Conservation (phyloP, 2,888 invertebrate species). For the Habrosyne pyritoides region DNA sequence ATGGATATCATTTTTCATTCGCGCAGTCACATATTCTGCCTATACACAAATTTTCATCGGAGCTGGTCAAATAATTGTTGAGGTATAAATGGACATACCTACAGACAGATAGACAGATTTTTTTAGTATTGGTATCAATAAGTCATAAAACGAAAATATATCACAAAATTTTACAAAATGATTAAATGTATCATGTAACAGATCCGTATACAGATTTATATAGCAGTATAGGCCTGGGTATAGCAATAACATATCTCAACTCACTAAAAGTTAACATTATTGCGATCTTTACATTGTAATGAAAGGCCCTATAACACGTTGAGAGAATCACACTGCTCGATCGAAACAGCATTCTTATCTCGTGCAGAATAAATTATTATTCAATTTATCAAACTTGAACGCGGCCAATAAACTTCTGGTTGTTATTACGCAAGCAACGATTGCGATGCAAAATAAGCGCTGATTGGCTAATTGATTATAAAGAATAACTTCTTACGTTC, state of each 20-base stretch:
- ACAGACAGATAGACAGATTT: no score
- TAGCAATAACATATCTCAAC: background rate
- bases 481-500: background rate
- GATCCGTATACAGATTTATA: no score
- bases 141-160: no score
- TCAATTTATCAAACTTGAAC: constrained; percentile 75
- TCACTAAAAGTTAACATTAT: background rate
- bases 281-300: constrained; percentile 15
- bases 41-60: no score
- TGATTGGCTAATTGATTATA: constrained; percentile 40
- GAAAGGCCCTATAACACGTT: constrained; percentile 49
- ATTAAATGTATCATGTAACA: background rate
- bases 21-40: no score
- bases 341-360: constrained; percentile 63
- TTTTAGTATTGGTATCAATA: no score
- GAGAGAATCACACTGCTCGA: constrained; percentile 62
- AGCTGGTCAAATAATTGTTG: no score
- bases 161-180: background rate
- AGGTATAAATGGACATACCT: no score
- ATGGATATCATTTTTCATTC: no score
- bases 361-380: constrained; percentile 76
- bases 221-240: no score
- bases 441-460: constrained; percentile 64
- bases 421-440: constrained; percentile 70
- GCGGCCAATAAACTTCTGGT: constrained; percentile 76